These are phyloP conservation scores for Phyllostomus discolor DNA, from an alignment of 2,113 vertebrate genomes.

Conservation along the genomic window DNA sequence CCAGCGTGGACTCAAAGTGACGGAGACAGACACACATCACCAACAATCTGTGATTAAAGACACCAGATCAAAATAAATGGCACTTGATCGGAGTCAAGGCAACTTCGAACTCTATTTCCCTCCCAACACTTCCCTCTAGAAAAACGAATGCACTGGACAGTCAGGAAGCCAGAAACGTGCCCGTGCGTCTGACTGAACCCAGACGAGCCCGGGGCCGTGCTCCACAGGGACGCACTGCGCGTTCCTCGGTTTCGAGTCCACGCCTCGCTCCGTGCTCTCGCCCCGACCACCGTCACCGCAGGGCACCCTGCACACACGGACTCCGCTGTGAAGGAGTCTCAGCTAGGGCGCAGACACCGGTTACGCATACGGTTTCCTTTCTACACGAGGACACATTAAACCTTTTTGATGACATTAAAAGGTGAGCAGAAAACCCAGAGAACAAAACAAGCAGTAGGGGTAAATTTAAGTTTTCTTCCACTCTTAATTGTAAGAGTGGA, in stretches of 20 bases:
- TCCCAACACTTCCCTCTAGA: background rate
- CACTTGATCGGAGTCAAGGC: background rate
- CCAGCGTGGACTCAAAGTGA: background rate
- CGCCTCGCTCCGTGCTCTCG: background rate
- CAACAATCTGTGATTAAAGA: background rate
- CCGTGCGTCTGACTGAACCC: background rate
- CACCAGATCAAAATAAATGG: background rate
- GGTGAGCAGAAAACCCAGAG: background rate
- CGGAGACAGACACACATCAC: background rate
- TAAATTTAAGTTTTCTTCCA: background rate
- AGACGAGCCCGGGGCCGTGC: background rate
- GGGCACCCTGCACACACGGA: background rate
- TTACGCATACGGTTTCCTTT: background rate
- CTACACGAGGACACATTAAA: background rate
- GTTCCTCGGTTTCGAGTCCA: background rate
- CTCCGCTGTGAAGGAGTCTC: background rate
- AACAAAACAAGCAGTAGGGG: background rate
- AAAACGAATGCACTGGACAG: background rate
- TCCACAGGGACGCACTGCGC: background rate
- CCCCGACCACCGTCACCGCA: no score
- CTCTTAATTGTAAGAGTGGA: background rate
- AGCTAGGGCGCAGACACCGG: background rate
- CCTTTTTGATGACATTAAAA: constrained; percentile 4
- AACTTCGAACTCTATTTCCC: background rate
- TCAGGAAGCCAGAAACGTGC: background rate